A percentile compares a stretch with the other conserved stretches of the same genome.
Evolutionary conservation across 2,888 invertebrate species (phyloP).

Genomic region (Podotricha telesiphe): DNA sequence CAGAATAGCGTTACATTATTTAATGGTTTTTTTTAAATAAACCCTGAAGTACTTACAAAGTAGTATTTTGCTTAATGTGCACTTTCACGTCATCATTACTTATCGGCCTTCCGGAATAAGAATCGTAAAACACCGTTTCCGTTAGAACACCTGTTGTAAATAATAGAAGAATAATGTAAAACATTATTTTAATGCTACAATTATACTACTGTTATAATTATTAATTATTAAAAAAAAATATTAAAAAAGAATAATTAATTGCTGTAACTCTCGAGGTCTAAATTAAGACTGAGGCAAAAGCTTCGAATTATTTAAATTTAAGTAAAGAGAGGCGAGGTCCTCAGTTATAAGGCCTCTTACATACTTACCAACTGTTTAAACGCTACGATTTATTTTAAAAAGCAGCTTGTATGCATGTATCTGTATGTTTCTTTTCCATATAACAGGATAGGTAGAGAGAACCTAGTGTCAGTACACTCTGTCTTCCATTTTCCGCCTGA

Average conservation of each 20-base stretch:
- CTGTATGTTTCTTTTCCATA: too few relatives aligned
- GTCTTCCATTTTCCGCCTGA: too few relatives aligned
- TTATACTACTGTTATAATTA: neutral
- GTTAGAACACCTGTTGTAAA: conserved; percentile 7
- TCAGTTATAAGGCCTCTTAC: neutral
- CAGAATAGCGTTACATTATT: too few relatives aligned
- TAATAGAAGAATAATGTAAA: conserved; percentile 8
- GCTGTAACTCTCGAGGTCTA: neutral
- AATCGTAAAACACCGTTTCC: conserved; percentile 46
- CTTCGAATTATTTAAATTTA: conserved; percentile 13
- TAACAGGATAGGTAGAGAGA: too few relatives aligned
- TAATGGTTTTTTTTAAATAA: neutral
- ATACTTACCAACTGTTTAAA: neutral
- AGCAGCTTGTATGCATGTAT: too few relatives aligned
- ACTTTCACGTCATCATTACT: conserved; percentile 53
- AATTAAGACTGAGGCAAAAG: conserved; percentile 10
- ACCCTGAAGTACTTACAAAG: conserved; percentile 21
- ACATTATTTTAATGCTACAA: neutral
- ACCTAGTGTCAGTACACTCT: too few relatives aligned
- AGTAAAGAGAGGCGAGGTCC: neutral
- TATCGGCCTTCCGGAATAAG: conserved; percentile 54
- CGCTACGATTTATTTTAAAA: too few relatives aligned
- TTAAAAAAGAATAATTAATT: too few relatives aligned
- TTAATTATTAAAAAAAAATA: too few relatives aligned
- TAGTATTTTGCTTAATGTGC: conserved; percentile 47